These are phyloP conservation scores for Gari tellinella DNA, from an alignment of 2,888 invertebrate species.

Conservation along the genomic window DNA sequence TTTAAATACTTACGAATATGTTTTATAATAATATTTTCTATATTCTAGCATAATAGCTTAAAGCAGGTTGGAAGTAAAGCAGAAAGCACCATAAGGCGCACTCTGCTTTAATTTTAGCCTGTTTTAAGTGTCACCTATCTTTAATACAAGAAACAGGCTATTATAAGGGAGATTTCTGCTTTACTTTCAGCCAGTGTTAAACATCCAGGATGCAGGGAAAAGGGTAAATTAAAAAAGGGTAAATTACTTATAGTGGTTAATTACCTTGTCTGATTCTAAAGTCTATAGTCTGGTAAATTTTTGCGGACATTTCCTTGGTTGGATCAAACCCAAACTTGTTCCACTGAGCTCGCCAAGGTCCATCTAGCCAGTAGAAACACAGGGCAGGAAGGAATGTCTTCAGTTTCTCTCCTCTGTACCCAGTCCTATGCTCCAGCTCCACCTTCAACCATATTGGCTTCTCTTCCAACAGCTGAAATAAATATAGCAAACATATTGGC, in stretches of 20 bases:
- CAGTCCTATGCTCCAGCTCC: conserved; percentile 86
- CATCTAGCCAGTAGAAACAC: conserved; percentile 93
- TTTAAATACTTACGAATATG: neutral
- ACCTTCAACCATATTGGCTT: conserved; percentile 95
- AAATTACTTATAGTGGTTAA: too few relatives aligned
- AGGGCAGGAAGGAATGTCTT: conserved; percentile 90
- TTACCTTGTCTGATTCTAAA: conserved; percentile 86
- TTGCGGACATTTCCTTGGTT: conserved; percentile 90
- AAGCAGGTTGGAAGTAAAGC: too few relatives aligned
- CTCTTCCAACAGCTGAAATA: conserved; percentile 90
- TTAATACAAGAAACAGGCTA: too few relatives aligned
- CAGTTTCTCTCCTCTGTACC: conserved; percentile 61
- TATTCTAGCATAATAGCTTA: too few relatives aligned
- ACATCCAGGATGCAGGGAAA: too few relatives aligned
- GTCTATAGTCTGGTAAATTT: conserved; percentile 95
- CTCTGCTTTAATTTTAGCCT: too few relatives aligned
- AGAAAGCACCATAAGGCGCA: too few relatives aligned
- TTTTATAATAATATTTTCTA: neutral
- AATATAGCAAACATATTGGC: too few relatives aligned
- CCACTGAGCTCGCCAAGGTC: conserved; percentile 97
- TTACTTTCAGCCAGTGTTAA: too few relatives aligned
- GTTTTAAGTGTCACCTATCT: too few relatives aligned
- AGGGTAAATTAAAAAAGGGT: too few relatives aligned
- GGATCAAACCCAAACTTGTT: conserved; percentile 96
- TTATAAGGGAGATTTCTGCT: too few relatives aligned